Evolutionary conservation across 2,113 vertebrate genomes (phyloP).

Genomic region (Hippocampus guttulatus): DNA sequence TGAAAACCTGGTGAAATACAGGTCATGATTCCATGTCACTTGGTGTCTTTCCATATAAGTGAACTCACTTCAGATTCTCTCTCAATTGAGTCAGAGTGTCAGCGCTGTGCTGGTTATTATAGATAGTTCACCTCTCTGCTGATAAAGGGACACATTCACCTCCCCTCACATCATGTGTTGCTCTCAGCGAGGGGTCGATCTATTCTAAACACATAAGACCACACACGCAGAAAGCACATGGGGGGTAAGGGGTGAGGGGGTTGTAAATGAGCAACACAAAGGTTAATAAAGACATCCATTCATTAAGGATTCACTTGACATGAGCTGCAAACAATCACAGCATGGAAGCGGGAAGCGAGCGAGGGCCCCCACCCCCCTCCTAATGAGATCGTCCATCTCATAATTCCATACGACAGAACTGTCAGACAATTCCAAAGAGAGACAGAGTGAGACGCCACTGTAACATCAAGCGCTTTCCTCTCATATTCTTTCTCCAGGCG

Average conservation of each 20-base stretch:
- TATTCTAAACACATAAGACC: neutral
- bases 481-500: neutral
- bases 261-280: neutral
- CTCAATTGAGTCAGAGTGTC: neutral
- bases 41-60: neutral
- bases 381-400: neutral
- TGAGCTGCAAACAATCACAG: neutral
- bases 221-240: neutral
- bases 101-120: neutral
- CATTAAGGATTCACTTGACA: neutral
- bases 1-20: no score
- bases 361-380: neutral
- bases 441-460: neutral
- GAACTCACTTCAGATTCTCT: neutral
- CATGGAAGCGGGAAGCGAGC: neutral
- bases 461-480: neutral
- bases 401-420: constrained; percentile 4
- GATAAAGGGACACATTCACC: neutral
- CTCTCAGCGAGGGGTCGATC: neutral
- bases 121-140: neutral
- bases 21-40: neutral
- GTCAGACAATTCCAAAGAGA: constrained; percentile 1
- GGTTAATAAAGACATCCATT: constrained; percentile 6
- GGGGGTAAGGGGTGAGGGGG: neutral
- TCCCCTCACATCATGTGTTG: neutral